phyloP scores from a whole-genome alignment of 2,797 vertebrate genomes.

The Pyrocephalus nanus region DNA sequence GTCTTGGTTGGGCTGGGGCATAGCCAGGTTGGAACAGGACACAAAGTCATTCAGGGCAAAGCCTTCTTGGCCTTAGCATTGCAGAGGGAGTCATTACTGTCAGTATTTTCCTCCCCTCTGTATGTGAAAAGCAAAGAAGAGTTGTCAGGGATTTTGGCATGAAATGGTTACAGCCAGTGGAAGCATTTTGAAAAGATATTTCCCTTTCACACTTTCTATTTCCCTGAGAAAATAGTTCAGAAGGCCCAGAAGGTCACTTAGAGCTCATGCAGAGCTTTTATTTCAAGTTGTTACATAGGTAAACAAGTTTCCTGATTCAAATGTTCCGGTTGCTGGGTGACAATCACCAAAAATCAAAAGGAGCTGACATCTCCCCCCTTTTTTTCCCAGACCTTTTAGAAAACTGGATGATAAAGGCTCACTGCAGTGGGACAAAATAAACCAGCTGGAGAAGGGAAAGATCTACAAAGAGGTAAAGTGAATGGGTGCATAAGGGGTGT shows the following conservation, averaged over 20 bases:
- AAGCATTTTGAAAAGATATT: neutral
- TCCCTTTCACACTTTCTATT: neutral
- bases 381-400: constrained; percentile 77
- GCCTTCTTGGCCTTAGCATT: neutral
- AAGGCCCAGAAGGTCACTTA: neutral
- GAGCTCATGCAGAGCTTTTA: neutral
- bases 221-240: neutral
- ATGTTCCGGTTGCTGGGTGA: neutral
- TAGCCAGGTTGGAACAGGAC: neutral
- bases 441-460: constrained; percentile 80
- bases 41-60: neutral
- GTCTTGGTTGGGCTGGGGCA: neutral
- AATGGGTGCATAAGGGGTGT: neutral
- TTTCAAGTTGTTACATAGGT: neutral
- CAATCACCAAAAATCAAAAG: constrained; percentile 2
- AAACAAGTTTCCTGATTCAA: neutral
- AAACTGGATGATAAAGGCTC: constrained; percentile 81
- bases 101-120: neutral
- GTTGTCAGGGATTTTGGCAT: neutral
- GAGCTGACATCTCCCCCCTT: neutral
- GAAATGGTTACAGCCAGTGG: neutral
- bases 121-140: neutral
- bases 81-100: neutral
- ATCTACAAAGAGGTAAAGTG: constrained; percentile 83
- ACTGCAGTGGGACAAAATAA: constrained; percentile 84